A percentile compares a stretch with the other conserved stretches of the same genome.
phyloP scores from a whole-genome alignment of 1,140 invertebrate genomes.

The Calephelis virginiensis region DNA sequence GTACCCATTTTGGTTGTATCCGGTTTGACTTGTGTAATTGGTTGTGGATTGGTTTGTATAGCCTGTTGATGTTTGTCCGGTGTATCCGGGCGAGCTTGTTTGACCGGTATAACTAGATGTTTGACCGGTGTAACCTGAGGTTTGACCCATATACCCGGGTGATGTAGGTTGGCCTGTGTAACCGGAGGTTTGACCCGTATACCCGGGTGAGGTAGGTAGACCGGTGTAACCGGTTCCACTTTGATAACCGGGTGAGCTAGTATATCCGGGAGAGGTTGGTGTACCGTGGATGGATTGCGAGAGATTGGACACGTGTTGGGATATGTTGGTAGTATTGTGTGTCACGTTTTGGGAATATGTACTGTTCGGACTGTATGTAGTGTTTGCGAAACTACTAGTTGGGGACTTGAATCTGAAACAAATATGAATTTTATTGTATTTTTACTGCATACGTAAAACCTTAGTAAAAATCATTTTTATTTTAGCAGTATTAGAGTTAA shows the following conservation, averaged over 20 bases:
- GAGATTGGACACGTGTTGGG: conserved; percentile 27
- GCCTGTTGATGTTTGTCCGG: conserved; percentile 6
- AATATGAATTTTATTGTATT: neutral
- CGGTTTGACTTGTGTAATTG: conserved; percentile 11
- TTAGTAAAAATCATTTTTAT: no score
- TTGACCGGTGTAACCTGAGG: conserved; percentile 15
- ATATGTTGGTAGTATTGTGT: conserved; percentile 38
- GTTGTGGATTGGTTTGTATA: neutral
- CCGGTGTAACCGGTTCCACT: conserved; percentile 18
- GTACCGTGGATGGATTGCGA: conserved; percentile 27
- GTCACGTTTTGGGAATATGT: conserved; percentile 42
- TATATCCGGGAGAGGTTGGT: conserved; percentile 25
- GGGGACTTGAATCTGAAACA: conserved; percentile 56
- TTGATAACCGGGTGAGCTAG: conserved; percentile 18
- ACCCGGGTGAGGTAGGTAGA: conserved; percentile 12
- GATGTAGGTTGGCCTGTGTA: conserved; percentile 15
- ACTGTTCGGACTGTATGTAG: conserved; percentile 68
- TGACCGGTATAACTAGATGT: conserved; percentile 9
- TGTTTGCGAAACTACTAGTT: conserved; percentile 66
- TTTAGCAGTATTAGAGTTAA: no score
- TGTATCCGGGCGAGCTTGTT: neutral
- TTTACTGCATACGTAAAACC: neutral
- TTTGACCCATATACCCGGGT: conserved; percentile 18
- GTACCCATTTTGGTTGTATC: conserved; percentile 37
- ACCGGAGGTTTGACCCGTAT: conserved; percentile 23